These are phyloP conservation scores for Sycophila sp. DNA, from an alignment of 1,140 invertebrate genomes.

Conservation along the genomic window DNA sequence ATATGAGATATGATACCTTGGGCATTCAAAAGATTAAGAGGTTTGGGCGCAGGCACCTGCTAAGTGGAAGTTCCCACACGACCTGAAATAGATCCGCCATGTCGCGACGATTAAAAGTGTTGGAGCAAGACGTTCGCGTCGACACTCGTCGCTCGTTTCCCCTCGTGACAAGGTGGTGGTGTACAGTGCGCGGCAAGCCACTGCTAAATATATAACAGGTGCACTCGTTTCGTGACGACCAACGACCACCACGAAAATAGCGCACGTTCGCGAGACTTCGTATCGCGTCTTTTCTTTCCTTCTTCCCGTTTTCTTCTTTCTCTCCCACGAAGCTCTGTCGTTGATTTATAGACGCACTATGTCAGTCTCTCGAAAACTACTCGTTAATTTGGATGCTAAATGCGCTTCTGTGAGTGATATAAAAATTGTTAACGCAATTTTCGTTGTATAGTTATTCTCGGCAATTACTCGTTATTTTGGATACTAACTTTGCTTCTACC, in stretches of 20 bases:
- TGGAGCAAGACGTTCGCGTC: conserved; percentile 22
- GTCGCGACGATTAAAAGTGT: conserved; percentile 46
- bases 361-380: conserved; percentile 13
- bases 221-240: conserved; percentile 4
- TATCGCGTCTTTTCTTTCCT: no score
- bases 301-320: not conserved
- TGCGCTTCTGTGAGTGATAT: no score
- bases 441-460: no score
- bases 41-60: conserved; percentile 55
- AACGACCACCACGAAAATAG: not conserved
- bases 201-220: conserved; percentile 52
- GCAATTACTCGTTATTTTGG: no score
- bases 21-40: no score
- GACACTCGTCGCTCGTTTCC: not conserved
- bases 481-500: no score
- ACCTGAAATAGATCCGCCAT: conserved; percentile 50
- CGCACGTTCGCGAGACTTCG: not conserved
- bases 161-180: conserved; percentile 46
- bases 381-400: not conserved
- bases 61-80: conserved; percentile 53
- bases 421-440: no score
- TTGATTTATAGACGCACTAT: conserved; percentile 29
- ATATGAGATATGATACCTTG: no score
- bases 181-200: not conserved
- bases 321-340: conserved; percentile 53